Percentiles rank a stretch among this genome's conserved stretches.
Conservation (phyloP, 2,797 vertebrate genomes). For the Thalassophryne amazonica region DNA sequence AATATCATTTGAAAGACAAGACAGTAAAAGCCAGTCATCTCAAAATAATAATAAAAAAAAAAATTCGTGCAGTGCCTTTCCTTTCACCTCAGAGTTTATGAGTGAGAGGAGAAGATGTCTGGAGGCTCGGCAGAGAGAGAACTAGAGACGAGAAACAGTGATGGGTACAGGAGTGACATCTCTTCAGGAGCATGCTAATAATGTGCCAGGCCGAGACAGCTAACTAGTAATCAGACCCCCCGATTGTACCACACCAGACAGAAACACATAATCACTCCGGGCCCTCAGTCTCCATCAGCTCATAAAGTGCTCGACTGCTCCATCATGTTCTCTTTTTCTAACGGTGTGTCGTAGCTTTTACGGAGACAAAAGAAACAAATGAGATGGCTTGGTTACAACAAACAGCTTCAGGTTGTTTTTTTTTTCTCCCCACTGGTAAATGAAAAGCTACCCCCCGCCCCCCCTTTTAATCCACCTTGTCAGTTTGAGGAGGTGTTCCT, state of each 20-base stretch:
- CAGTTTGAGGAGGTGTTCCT: conserved; percentile 59
- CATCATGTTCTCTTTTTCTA: conserved; percentile 54
- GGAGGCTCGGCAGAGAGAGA: conserved; percentile 24
- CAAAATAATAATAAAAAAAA: conserved; percentile 68
- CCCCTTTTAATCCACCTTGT: conserved; percentile 24
- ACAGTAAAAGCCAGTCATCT: conserved; percentile 69
- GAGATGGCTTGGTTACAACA: conserved; percentile 61
- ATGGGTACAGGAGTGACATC: conserved; percentile 53
- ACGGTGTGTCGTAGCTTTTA: conserved; percentile 58
- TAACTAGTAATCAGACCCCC: conserved; percentile 68
- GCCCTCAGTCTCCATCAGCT: conserved; percentile 55
- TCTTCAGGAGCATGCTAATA: conserved; percentile 71
- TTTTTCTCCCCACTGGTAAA: conserved; percentile 56
- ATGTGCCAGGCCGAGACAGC: conserved; percentile 58
- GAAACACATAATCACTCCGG: conserved; percentile 30
- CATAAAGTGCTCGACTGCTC: conserved; percentile 39
- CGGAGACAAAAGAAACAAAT: conserved; percentile 69
- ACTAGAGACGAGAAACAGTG: conserved; percentile 28
- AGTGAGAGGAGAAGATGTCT: conserved; percentile 26
- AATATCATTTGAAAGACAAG: conserved; percentile 73
- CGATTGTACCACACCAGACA: conserved; percentile 56
- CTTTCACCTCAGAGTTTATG: conserved; percentile 64
- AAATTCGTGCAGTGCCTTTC: conserved; percentile 65
- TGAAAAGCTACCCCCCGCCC: conserved; percentile 27
- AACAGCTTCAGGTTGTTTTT: conserved; percentile 60